phyloP scores from a whole-genome alignment of 2,888 invertebrate genomes.

The Blomia tropicalis region DNA sequence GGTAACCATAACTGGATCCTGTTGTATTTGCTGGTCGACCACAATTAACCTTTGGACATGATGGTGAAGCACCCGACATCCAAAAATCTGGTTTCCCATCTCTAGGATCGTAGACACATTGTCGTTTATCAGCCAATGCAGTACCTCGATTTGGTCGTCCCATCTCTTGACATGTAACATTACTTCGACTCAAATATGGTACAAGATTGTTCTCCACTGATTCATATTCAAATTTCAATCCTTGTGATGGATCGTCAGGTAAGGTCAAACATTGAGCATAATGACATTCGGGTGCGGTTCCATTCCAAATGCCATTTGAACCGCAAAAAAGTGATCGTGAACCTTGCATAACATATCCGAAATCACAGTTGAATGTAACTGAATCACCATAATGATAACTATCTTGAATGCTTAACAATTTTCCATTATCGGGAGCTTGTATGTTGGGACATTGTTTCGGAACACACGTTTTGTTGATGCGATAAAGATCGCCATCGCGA shows the following conservation, averaged over 20 bases:
- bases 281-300: constrained; percentile 76
- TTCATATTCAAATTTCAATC: constrained; percentile 46
- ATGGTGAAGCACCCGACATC: constrained; percentile 56
- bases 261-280: constrained; percentile 78
- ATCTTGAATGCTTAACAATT: constrained; percentile 58
- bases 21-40: constrained; percentile 78
- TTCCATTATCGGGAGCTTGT: constrained; percentile 63
- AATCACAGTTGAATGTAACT: constrained; percentile 78
- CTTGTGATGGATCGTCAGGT: constrained; percentile 73
- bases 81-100: constrained; percentile 43
- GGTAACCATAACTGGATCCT: constrained; percentile 80
- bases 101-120: constrained; percentile 88
- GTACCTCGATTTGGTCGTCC: constrained; percentile 65
- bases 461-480: constrained; percentile 84
- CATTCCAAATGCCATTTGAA: constrained; percentile 81
- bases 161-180: constrained; percentile 57
- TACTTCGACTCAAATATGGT: constrained; percentile 76
- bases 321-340: constrained; percentile 61
- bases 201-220: constrained; percentile 44
- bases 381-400: constrained; percentile 76
- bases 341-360: constrained; percentile 81
- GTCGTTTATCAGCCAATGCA: constrained; percentile 65
- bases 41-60: constrained; percentile 75
- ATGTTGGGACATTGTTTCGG: constrained; percentile 71
- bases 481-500: constrained; percentile 70